A percentile compares a stretch with the other conserved stretches of the same genome.
phyloP scores from a whole-genome alignment of 2,797 vertebrate species.

The Bovichtus variegatus region DNA sequence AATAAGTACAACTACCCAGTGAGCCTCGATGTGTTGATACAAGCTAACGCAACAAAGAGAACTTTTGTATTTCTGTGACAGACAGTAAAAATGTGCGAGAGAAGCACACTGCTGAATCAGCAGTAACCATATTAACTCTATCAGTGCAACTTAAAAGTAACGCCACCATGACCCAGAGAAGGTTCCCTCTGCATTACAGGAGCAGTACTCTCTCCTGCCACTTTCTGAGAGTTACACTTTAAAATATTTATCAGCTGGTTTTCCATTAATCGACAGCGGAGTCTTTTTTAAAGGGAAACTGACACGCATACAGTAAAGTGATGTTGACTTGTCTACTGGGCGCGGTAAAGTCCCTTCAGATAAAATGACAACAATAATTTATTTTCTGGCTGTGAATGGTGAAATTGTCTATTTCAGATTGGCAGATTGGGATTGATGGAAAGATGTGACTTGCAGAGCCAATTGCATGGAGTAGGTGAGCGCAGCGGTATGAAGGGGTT shows the following conservation, averaged over 20 bases:
- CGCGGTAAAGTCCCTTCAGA: neutral
- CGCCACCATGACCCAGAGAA: neutral
- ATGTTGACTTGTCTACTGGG: constrained; percentile 1
- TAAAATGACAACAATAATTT: constrained; percentile 33
- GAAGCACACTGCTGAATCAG: neutral
- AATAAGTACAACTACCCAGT: neutral
- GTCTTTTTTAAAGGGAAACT: constrained; percentile 28
- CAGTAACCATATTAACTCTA: neutral
- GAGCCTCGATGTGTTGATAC: neutral
- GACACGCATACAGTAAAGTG: neutral
- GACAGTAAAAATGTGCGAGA: neutral
- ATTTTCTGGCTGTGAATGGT: constrained; percentile 17
- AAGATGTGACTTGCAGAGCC: constrained; percentile 49
- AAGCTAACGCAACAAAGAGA: neutral
- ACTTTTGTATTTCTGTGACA: neutral
- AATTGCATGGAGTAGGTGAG: constrained; percentile 39
- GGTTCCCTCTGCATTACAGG: neutral
- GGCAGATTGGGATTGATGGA: constrained; percentile 45
- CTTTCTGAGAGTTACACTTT: constrained; percentile 32
- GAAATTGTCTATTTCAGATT: constrained; percentile 42
- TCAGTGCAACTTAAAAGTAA: neutral
- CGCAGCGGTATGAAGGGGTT: constrained; percentile 15
- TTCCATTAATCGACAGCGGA: constrained; percentile 24
- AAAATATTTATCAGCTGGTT: constrained; percentile 54
- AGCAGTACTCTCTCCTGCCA: neutral